Evolutionary conservation across 2,888 invertebrate genomes (phyloP), one percentile per base, ranked within the genome.

Genomic region (Balanococcus diminutus): DNA sequence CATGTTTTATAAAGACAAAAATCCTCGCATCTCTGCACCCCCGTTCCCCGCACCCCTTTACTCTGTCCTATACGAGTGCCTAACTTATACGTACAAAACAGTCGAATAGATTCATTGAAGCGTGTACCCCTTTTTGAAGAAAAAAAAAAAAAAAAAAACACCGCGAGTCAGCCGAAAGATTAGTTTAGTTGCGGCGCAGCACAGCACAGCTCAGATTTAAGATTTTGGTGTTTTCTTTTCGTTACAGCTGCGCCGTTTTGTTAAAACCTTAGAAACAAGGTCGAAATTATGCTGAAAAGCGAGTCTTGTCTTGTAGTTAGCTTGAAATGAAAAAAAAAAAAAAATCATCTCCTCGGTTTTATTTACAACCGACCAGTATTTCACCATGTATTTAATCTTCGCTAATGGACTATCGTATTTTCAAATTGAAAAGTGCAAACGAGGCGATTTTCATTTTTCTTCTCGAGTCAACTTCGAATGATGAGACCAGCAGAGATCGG

Each of bases 41-140:
- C 42, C 9, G 11, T 42, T 11, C 5, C 42, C 11, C 42, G 1
- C 42, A 16, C 5, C 19, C 56, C 19, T 19, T 22, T 56, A 11
- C 39, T 39, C 11, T 11, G 39, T 39, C 39, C 11, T n/a, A n/a
- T n/a, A n/a, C n/a, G n/a, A n/a, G n/a, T n/a, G n/a, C n/a, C n/a
- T n/a, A n/a, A n/a, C n/a, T n/a, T n/a, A n/a, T n/a, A n/a, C n/a
- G n/a, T n/a, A 14, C 56, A 28, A 11, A 67, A 67, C 14, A 28
- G 61, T 67, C 61, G 61, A 67, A 67, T 67, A 67, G 61, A 25
- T 67, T 67, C 61, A 14, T 67, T 67, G 61, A 67, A 67, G 61
- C 61, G 61, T 67, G 61, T 28, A 14, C 28, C 61, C 28, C 11
- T 67, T 67, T 67, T 67, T n/a, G n/a, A n/a, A n/a, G n/a, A n/a